Conservation (phyloP, 2,888 invertebrate genomes). For the Thera britannica region DNA sequence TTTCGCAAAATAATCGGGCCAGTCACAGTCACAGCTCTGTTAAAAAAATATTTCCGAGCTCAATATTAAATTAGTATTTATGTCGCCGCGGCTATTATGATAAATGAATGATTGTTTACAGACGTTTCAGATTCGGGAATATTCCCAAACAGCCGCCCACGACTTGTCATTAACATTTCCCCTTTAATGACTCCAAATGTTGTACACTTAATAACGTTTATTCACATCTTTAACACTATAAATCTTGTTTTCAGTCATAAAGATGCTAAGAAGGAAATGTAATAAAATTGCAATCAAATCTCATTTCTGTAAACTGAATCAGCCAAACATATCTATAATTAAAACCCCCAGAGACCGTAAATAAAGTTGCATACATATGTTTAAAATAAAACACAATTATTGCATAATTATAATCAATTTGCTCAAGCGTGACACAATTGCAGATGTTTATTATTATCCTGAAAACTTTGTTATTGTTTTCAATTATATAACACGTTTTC, state of each 20-base stretch:
- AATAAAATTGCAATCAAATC: background rate
- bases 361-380: background rate
- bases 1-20: background rate
- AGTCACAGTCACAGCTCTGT: conserved; percentile 5
- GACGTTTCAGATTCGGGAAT: conserved; percentile 35
- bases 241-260: conserved; percentile 15
- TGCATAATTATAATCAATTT: background rate
- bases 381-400: background rate
- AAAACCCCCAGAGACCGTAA: background rate
- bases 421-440: background rate
- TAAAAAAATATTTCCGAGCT: conserved; percentile 29
- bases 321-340: background rate
- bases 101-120: conserved; percentile 39
- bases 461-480: background rate
- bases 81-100: conserved; percentile 38
- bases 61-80: conserved; percentile 40
- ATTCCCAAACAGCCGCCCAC: conserved; percentile 34
- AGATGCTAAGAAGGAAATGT: conserved; percentile 1
- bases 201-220: conserved; percentile 25
- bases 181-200: conserved; percentile 30
- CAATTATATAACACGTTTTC: background rate
- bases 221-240: conserved; percentile 19
- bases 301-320: background rate
- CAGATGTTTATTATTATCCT: background rate
- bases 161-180: conserved; percentile 31